Evolutionary conservation across 2,888 invertebrate genomes (phyloP), one percentile per base, ranked within the genome.

Genomic region (Noctua fimbriata): DNA sequence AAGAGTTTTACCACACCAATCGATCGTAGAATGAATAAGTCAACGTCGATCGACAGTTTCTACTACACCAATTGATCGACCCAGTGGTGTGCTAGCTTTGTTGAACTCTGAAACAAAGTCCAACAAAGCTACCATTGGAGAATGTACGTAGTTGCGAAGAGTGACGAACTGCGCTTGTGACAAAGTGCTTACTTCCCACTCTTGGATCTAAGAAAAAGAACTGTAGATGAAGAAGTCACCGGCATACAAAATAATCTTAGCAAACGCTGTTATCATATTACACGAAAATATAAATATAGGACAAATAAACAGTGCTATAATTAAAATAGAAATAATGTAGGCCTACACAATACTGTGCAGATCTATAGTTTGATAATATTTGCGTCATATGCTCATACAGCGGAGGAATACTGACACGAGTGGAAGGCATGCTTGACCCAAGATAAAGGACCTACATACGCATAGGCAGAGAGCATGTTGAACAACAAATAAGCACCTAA

Each of bases 371-470:
- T 73, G 78, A 87, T 84, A 84, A 47, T 84, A 76, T 81, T 89
- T 89, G 83, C 89, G 87, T 90, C 85, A 89, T 72, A 32, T 58
- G 32, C 32, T 63, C 21, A 32, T 21, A 32, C 32, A 49, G 75
- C 74, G 21, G 72, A 77, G 74, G 66, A 86, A 72, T 78, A 69
- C 79, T 81, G 77, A 75, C 87, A 81, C 83, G 65, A 69, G n/a
- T 28, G 36, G 24, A 47, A 60, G 78, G 72, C 84, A 47, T 83
- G 84, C 73, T 82, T 88, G 90, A 88, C 89, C 87, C 67, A 12
- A 76, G 88, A 89, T 90, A 90, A 82, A 84, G 78, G 83, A 73
- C 82, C 63, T 69, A 73, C 47, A 69, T 79, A 78, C 63, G 78
- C 21, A 63, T 7, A 18, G 32, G 21, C 73, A 80, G 78, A 52